phyloP scores from a whole-genome alignment of 2,113 vertebrate genomes.

The Leptocoma aspasia region DNA sequence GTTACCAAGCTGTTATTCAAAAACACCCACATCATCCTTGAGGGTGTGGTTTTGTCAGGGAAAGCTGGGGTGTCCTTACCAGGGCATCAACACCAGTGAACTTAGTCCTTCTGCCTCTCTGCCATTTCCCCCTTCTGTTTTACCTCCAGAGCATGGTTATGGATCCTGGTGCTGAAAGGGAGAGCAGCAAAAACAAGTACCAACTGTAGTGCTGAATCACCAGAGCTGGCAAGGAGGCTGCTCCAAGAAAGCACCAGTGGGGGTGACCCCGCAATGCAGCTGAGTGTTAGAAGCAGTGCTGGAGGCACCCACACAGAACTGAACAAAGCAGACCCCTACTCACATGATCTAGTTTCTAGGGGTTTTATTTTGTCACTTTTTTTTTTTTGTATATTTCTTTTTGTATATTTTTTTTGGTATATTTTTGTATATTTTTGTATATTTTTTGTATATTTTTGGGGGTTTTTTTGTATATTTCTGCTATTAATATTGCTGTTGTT shows the following conservation, averaged over 20 bases:
- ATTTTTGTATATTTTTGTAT: no score
- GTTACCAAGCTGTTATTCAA: neutral
- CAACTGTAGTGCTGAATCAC: neutral
- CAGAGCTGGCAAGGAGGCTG: neutral
- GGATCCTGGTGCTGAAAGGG: neutral
- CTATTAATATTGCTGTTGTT: neutral
- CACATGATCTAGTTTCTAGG: neutral
- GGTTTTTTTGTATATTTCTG: neutral
- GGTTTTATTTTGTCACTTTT: neutral
- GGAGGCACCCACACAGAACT: accelerated
- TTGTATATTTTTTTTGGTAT: no score
- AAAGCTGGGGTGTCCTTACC: neutral
- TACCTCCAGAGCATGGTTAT: accelerated
- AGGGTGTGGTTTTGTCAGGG: neutral
- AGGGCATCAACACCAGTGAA: no score
- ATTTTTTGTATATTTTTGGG: no score
- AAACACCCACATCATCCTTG: neutral
- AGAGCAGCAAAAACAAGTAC: neutral
- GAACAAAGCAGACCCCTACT: neutral
- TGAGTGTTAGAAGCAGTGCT: accelerated
- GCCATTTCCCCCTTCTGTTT: neutral
- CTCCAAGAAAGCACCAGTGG: accelerated
- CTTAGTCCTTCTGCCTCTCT: neutral
- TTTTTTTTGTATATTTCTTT: neutral
- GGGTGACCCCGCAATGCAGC: neutral